Evolutionary conservation across 2,888 invertebrate genomes (phyloP).

Genomic region (Camponotus fellah): DNA sequence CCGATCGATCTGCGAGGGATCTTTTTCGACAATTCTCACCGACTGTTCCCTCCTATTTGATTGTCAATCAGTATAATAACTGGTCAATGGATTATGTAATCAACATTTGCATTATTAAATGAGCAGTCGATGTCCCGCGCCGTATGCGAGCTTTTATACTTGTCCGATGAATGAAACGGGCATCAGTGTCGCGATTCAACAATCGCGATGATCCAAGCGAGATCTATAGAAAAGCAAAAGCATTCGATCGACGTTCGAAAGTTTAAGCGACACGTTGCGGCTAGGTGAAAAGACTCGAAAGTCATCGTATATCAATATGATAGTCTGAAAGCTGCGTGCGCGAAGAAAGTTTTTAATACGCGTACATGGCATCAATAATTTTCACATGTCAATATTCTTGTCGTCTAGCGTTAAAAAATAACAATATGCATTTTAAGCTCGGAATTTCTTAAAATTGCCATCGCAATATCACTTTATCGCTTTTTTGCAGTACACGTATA

Average conservation of each 20-base stretch:
- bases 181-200: conserved; percentile 22
- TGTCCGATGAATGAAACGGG: conserved; percentile 35
- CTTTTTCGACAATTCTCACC: not conserved
- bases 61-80: conserved; percentile 8
- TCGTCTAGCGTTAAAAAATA: not conserved
- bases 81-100: conserved; percentile 27
- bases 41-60: not conserved
- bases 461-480: not conserved
- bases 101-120: conserved; percentile 31
- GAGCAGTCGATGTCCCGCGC: not conserved
- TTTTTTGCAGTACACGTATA: not conserved
- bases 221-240: conserved; percentile 29
- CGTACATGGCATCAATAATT: not conserved
- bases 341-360: not conserved
- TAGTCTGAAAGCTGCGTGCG: not conserved
- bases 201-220: conserved; percentile 19
- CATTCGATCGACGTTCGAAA: conserved; percentile 11
- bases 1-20: not conserved
- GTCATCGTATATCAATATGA: not conserved
- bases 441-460: not conserved
- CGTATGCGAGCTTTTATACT: conserved; percentile 12
- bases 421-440: not conserved
- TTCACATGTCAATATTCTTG: not conserved
- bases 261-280: not conserved
- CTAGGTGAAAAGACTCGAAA: conserved; percentile 14